Evolutionary conservation across 2,888 invertebrate species (phyloP).

Genomic region (Ophioninae sp.): DNA sequence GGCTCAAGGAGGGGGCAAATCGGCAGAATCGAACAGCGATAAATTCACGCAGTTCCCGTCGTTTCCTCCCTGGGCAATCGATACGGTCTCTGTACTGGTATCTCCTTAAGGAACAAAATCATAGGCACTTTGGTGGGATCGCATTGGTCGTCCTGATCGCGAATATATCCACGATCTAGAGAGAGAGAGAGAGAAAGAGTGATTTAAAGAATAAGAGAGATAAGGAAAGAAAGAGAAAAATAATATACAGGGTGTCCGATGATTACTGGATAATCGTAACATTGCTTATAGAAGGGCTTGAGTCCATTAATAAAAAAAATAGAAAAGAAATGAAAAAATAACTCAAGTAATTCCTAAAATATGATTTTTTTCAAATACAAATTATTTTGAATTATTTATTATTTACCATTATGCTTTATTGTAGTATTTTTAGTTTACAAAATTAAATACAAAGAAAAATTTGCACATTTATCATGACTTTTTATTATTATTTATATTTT

Average conservation of each 20-base stretch:
- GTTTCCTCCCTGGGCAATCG: conserved; percentile 2
- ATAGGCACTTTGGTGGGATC: conserved; percentile 36
- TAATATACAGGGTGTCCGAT: background rate
- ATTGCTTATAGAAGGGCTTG: no score
- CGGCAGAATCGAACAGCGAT: background rate
- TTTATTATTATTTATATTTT: no score
- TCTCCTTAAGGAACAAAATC: conserved; percentile 41
- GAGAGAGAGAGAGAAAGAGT: background rate
- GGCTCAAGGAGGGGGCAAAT: background rate
- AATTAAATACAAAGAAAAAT: no score
- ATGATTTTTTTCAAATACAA: no score
- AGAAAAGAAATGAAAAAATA: no score
- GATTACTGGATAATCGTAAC: no score
- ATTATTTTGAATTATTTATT: no score
- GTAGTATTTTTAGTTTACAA: no score
- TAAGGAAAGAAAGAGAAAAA: conserved; percentile 29
- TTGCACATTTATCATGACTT: no score
- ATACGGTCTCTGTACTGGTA: conserved; percentile 4
- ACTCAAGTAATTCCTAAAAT: no score
- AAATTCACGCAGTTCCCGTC: background rate
- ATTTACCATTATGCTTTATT: no score
- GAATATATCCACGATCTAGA: conserved; percentile 19
- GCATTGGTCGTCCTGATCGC: conserved; percentile 22
- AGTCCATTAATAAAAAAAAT: no score
- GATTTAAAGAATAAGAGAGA: background rate